Evolutionary conservation across 2,797 vertebrate species (phyloP), one percentile per base, ranked within the genome.

Genomic region (Scolopax rusticola): DNA sequence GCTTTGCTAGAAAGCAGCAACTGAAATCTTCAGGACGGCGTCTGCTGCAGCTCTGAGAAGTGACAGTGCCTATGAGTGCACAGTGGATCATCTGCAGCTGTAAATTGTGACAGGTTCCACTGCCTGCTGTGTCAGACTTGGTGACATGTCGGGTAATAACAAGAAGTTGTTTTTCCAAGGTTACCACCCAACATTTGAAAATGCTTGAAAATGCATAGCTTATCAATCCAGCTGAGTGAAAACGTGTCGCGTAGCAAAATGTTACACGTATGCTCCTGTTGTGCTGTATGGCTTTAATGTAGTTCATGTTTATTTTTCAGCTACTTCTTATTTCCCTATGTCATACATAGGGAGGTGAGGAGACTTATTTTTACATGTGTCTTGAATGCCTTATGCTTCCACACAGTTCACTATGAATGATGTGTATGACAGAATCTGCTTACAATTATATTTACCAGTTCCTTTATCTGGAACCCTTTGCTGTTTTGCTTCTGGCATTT

Each of bases 1-100:
- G 65, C 53, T 79, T 92, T 90, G 51, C 81, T 93, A 75, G 86
- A 90, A 94, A 70, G 78, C 83, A 75, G 63, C 53, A 57, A 19
- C 53, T 78, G 65, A 61, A 83, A 40, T 60, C 48, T 84, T 84
- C 14, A 45, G 41, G 71, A 79, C 89, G 73, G 59, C 1, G 0
- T 59, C 56, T 92, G 32, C 85, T 89, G 25, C 75, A n/a, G 23
- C 80, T 93, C 63, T 75, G 87, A 79, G 59, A 87, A 85, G 38
- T 82, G 69, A 41, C 86, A 61, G 47, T 64, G 81, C 36, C 36
- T 81, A 1, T 50, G 45, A 91, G 54, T 6, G 6, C 38, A 32
- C 45, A 4, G 41, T 16, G 45, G 20, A 10, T 94, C 74, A 47
- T 83, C 71, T 69, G 75, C 1, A 0, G 25, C 15, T 69, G 73